phyloP scores from a whole-genome alignment of 2,888 invertebrate genomes.

The Sinopyrophorus schimmeli region DNA sequence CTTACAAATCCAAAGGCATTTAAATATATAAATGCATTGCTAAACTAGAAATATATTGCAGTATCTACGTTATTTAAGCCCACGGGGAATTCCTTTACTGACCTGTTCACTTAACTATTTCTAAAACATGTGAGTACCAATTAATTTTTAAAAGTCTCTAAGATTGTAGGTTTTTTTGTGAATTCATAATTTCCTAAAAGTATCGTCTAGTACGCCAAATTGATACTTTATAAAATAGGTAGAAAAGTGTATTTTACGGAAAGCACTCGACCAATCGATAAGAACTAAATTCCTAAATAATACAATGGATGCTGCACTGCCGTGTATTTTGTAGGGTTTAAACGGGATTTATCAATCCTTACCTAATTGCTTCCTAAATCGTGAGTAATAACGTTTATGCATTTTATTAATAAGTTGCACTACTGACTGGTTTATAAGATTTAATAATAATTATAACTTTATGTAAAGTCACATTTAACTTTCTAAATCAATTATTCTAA shows the following conservation, averaged over 20 bases:
- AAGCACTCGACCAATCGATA: too few species aligned
- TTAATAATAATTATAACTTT: too few species aligned
- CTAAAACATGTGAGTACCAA: conserved; percentile 2
- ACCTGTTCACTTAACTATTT: conserved; percentile 8
- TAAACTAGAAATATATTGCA: conserved; percentile 5
- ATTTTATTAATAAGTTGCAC: too few species aligned
- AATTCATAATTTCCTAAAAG: not conserved
- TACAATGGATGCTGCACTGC: conserved; percentile 27
- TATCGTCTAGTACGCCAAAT: too few species aligned
- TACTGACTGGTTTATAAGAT: too few species aligned
- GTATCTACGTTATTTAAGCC: conserved; percentile 5
- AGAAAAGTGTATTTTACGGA: too few species aligned
- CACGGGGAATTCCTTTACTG: conserved; percentile 7
- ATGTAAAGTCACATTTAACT: too few species aligned
- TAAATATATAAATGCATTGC: not conserved
- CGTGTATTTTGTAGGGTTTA: conserved; percentile 15
- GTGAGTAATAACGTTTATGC: too few species aligned
- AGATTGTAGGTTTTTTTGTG: not conserved
- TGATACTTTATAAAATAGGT: too few species aligned
- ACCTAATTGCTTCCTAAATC: too few species aligned
- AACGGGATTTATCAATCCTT: conserved; percentile 6
- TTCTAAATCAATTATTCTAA: too few species aligned
- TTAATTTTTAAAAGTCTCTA: conserved; percentile 3
- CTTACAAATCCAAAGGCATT: too few species aligned
- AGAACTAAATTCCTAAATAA: conserved; percentile 20